Base-by-base conservation (phyloP, 2,888 invertebrate genomes). In the Sycophila texana region DNA sequence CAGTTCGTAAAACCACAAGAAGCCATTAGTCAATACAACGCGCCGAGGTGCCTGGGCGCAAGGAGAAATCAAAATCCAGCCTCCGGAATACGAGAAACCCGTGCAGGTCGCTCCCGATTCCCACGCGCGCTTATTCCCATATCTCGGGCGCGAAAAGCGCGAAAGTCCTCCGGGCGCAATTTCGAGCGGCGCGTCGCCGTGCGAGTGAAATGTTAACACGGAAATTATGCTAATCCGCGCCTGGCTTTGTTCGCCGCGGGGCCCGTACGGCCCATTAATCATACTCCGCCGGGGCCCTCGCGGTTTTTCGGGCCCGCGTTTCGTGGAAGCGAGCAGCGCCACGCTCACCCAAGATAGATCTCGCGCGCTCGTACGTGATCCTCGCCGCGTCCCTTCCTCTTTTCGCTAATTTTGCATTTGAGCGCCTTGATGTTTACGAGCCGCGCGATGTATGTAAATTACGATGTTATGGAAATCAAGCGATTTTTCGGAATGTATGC, bases 151-250 rank as follows among this genome's bases (percentile, higher is more conserved):
- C 39, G 39, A 39, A 39, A 39, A 39, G 39, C 39, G 39, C 39
- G 39, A 39, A 39, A 39, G 39, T 39, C 39, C 39, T 7, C 39
- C 39, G 39, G 39, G 39, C 39, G 39, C 39, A 39, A 39, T 39
- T 39, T 39, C 39, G 39, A 39, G 10, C 39, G 39, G 26, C 61
- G 39, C 39, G 47, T 26, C 72, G 26, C 47, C 18, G 78, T 39
- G 67, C 81, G 82, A 84, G 88, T 88, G 86, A 86, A 87, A 87
- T 86, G 87, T 88, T 87, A 87, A 88, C 88, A 87, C 83, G 85
- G 85, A 84, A 88, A 87, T 88, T 88, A 88, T 88, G 87, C 82
- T 86, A 88, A 87, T 87, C 80, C 81, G 60, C 60, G 77, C 67
- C 26, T 65, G 58, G 22, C 39, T 39, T 39, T 39, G 10, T 39